Base-by-base conservation (phyloP, 2,113 vertebrate species). In the Rostratula benghalensis region DNA sequence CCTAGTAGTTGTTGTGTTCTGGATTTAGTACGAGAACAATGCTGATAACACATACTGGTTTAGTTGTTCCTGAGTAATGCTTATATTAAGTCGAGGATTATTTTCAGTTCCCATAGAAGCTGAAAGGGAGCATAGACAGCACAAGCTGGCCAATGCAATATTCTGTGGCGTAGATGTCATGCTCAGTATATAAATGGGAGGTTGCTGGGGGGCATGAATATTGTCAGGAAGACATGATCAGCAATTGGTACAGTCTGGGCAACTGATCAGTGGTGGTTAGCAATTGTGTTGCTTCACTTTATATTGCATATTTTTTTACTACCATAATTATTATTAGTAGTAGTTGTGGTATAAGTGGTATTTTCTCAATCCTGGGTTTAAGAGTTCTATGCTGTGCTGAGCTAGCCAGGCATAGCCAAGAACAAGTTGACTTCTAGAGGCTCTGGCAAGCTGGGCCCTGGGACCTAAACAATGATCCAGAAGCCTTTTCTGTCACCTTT, bases 381-480 rank as follows among this genome's bases (percentile, higher is more conserved):
- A 57, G 31, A n/a, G 33, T n/a, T 20, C 33, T 31, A n/a, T n/a
- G 20, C 21, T 59, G 11, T 59, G 22, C 56, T 13, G 33, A 59
- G 33, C 56, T 59, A n/a, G 56, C 99, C 99, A 98, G 99, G 99
- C 99, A 99, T 99, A 98, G 98, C 98, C 98, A 94, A 97, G 97
- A 97, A 97, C 97, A 94, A 96, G 39, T 95, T 95, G 97, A 94
- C 97, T 96, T 96, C 97, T 97, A 97, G 93, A 95, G 96, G 96
- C 97, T 97, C 97, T 90, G 43, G 96, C 92, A 97, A 97, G 95
- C 95, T 95, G 91, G 90, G 94, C 97, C 96, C 82, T 15, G 79
- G 97, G 96, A 97, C 87, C 89, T 95, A 95, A 70, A 94, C 95
- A 92, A 95, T 11, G 18, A 95, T 10, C 84, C 92, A n/a, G 50